A percentile compares a stretch with the other conserved stretches of the same genome.
Conservation (phyloP, 2,888 invertebrate genomes). For the Tridacna gigas region DNA sequence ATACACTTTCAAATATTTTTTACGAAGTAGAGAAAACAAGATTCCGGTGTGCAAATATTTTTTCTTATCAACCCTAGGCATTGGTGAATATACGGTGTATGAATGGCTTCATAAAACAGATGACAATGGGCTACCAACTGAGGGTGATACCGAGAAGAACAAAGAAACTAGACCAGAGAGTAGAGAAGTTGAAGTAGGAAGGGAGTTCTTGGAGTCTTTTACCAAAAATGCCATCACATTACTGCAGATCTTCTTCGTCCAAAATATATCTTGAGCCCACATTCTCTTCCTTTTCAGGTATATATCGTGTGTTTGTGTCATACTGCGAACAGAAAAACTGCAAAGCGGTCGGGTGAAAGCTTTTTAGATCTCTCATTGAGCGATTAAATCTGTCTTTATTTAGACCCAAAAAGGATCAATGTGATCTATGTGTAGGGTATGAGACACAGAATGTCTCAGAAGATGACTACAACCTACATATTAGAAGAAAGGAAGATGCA, state of each 20-base stretch:
- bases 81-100: constrained; percentile 7
- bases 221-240: no score
- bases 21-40: background rate
- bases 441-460: constrained; percentile 42
- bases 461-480: constrained; percentile 45
- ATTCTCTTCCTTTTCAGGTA: no score
- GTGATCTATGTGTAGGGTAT: constrained; percentile 45
- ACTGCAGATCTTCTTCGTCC: no score
- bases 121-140: background rate
- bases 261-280: no score
- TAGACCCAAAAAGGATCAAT: constrained; percentile 48
- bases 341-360: no score
- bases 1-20: background rate
- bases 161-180: no score
- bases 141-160: no score
- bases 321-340: no score
- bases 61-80: constrained; percentile 10
- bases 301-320: no score
- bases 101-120: background rate
- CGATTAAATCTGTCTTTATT: constrained; percentile 31
- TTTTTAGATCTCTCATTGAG: constrained; percentile 11
- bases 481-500: constrained; percentile 31
- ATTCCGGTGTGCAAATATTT: constrained; percentile 2
- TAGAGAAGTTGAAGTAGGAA: no score
- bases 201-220: no score